Evolutionary conservation across 2,113 vertebrate genomes (phyloP).

Genomic region (Tachysurus vachellii): DNA sequence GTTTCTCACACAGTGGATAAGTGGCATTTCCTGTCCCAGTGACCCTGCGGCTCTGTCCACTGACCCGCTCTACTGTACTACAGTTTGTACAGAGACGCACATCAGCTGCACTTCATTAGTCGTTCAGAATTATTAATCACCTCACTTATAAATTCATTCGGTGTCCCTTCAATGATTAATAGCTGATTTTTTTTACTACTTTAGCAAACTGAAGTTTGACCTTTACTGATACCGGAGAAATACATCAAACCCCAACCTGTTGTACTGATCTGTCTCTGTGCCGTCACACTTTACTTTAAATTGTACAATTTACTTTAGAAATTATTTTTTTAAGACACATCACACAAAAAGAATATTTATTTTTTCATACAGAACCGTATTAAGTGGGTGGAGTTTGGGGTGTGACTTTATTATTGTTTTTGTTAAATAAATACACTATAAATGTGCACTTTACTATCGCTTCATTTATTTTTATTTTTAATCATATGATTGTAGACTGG

Average conservation of each 20-base stretch:
- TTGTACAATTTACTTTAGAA: neutral
- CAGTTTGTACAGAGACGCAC: too few species aligned
- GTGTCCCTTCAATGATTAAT: neutral
- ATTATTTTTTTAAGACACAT: neutral
- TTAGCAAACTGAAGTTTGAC: neutral
- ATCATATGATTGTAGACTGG: neutral
- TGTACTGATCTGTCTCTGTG: neutral
- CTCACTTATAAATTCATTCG: neutral
- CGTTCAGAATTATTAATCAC: neutral
- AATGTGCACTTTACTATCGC: neutral
- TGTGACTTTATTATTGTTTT: slow-evolving; percentile 34
- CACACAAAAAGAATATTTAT: neutral
- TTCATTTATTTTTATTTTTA: slow-evolving; percentile 20
- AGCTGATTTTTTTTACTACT: neutral
- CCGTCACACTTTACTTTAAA: neutral
- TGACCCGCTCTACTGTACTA: too few species aligned
- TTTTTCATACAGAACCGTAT: neutral
- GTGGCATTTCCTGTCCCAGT: slow-evolving; percentile 72
- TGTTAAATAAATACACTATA: slow-evolving; percentile 50
- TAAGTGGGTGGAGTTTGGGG: neutral
- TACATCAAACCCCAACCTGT: neutral
- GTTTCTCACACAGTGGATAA: slow-evolving; percentile 69
- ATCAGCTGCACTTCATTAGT: too few species aligned
- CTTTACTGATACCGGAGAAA: neutral
- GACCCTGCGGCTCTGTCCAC: slow-evolving; percentile 13